phyloP scores from a whole-genome alignment of 2,113 vertebrate genomes.

The Ochotona curzoniae region DNA sequence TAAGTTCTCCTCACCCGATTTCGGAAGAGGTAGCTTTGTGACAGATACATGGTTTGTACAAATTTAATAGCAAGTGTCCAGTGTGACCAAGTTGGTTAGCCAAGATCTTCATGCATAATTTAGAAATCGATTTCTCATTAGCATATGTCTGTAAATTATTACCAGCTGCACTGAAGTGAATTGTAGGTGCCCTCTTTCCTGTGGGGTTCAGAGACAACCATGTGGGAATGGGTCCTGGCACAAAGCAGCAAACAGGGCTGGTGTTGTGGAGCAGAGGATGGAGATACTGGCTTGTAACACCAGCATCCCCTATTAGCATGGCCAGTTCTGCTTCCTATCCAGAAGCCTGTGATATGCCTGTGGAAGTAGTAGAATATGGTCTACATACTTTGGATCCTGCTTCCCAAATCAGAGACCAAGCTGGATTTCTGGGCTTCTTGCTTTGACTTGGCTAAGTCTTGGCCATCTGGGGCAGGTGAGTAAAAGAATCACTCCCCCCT shows the following conservation, averaged over 20 bases:
- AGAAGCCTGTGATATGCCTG: too few species aligned
- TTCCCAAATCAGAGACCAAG: too few species aligned
- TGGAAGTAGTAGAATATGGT: too few species aligned
- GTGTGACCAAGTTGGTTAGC: neutral
- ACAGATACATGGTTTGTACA: neutral
- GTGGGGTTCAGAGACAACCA: neutral
- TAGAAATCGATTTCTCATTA: neutral
- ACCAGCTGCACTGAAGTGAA: neutral
- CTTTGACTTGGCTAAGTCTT: too few species aligned
- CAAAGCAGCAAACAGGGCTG: neutral
- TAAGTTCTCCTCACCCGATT: constrained; percentile 32
- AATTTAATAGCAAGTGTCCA: neutral
- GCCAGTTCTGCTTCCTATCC: too few species aligned
- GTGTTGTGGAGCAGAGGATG: too few species aligned
- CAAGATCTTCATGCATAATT: neutral
- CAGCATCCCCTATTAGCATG: too few species aligned
- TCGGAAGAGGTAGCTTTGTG: neutral
- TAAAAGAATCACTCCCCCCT: too few species aligned
- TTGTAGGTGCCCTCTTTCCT: neutral
- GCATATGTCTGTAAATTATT: neutral
- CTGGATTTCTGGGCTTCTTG: too few species aligned
- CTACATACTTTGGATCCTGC: too few species aligned
- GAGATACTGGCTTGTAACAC: too few species aligned
- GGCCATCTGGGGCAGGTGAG: too few species aligned
- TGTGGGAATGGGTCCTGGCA: neutral